These are phyloP conservation scores for Latrodectus hesperus DNA, from an alignment of 2,888 invertebrate genomes.

Conservation along the genomic window DNA sequence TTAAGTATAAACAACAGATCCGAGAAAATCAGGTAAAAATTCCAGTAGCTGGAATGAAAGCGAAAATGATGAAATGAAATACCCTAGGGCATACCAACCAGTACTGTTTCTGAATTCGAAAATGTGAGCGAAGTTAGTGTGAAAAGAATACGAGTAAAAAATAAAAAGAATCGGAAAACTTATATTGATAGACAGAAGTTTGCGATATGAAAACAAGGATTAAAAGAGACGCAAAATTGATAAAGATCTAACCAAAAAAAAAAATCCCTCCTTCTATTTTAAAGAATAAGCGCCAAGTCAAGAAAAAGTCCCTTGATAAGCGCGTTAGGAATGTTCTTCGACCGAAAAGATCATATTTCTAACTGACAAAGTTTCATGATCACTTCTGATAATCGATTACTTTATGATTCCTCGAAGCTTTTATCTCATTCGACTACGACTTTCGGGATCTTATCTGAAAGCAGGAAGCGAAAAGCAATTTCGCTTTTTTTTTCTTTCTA, in stretches of 20 bases:
- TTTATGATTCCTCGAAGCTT: constrained; percentile 46
- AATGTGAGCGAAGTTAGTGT: neutral
- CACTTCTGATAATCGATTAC: constrained; percentile 38
- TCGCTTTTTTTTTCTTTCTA: constrained; percentile 11
- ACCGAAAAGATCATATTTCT: constrained; percentile 24
- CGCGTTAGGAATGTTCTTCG: constrained; percentile 13
- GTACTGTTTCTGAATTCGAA: neutral
- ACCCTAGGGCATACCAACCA: neutral
- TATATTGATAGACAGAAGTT: neutral
- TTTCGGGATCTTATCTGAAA: constrained; percentile 19
- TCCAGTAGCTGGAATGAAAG: too few relatives aligned
- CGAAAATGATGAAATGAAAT: neutral
- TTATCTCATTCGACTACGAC: constrained; percentile 42
- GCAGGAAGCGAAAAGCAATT: constrained; percentile 20
- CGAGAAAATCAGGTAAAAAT: too few relatives aligned
- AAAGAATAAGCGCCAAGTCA: constrained; percentile 14
- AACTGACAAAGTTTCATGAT: constrained; percentile 38
- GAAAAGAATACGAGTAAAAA: neutral
- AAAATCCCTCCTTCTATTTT: constrained; percentile 26
- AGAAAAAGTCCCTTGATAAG: constrained; percentile 33
- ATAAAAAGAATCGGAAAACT: neutral
- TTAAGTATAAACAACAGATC: too few relatives aligned
- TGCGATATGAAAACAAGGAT: neutral
- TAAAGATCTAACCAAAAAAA: constrained; percentile 10
- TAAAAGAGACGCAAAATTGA: constrained; percentile 1